phyloP scores from a whole-genome alignment of 2,888 invertebrate species.

The Hermaeophaga mercurialis region DNA sequence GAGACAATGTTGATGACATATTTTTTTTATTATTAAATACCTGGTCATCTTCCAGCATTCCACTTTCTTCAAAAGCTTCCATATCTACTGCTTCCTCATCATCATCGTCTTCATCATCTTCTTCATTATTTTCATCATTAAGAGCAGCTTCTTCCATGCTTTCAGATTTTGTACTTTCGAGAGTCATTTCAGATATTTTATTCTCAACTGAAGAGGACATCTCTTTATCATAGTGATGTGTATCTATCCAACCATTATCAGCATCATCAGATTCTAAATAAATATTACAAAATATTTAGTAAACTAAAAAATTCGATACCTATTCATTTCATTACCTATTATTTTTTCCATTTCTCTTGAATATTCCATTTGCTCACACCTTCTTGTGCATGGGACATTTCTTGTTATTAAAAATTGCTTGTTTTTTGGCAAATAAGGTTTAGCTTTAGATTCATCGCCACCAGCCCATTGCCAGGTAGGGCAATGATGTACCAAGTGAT shows the following conservation, averaged over 20 bases:
- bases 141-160: constrained; percentile 58
- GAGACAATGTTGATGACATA: no score
- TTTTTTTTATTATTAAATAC: constrained; percentile 60
- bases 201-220: constrained; percentile 70
- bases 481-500: constrained; percentile 98
- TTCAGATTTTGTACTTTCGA: constrained; percentile 68
- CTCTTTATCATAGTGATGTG: constrained; percentile 80
- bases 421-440: constrained; percentile 88
- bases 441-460: constrained; percentile 88
- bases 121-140: constrained; percentile 58
- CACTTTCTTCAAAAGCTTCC: constrained; percentile 97
- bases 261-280: constrained; percentile 75
- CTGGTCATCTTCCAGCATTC: constrained; percentile 90
- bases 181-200: constrained; percentile 84
- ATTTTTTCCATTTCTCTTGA: constrained; percentile 89
- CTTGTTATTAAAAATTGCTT: constrained; percentile 97
- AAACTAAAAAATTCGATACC: constrained; percentile 6
- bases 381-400: constrained; percentile 94
- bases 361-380: constrained; percentile 96
- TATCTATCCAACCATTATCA: constrained; percentile 97
- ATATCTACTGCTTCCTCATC: constrained; percentile 95
- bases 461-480: constrained; percentile 99
- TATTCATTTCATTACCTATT: constrained; percentile 76
- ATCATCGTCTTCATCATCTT: constrained; percentile 74
- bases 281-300: not conserved